Evolutionary conservation across 2,113 vertebrate species (phyloP).

Genomic region (Cochlearius cochlearius): DNA sequence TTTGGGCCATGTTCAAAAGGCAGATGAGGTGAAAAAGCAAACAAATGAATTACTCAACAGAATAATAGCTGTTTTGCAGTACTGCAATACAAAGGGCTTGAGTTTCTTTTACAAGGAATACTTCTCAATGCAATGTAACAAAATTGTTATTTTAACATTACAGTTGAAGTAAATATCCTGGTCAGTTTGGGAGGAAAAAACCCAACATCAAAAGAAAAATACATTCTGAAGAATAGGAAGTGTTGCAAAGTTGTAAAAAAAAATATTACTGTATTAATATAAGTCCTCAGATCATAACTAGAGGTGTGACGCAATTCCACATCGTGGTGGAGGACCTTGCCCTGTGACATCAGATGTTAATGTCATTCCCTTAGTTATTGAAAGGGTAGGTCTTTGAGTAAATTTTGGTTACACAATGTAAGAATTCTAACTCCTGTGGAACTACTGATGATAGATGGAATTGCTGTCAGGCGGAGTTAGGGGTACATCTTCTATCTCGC

Average conservation of each 20-base stretch:
- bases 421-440: neutral
- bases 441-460: neutral
- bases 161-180: neutral
- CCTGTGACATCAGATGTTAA: neutral
- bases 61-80: neutral
- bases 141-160: neutral
- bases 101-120: neutral
- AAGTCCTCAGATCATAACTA: neutral
- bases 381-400: neutral
- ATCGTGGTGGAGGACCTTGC: neutral
- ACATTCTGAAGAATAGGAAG: neutral
- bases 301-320: neutral
- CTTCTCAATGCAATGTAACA: neutral
- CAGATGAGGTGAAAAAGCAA: neutral
- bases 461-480: neutral
- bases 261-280: neutral
- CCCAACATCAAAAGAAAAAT: neutral
- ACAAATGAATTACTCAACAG: neutral
- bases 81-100: neutral
- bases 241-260: neutral
- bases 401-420: neutral
- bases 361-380: neutral
- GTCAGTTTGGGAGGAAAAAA: neutral
- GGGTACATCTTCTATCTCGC: neutral
- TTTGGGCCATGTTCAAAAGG: neutral